Evolutionary conservation across 92 coral and sea anemone species (phyloP).

Genomic region (Palythoa grandiflora): DNA sequence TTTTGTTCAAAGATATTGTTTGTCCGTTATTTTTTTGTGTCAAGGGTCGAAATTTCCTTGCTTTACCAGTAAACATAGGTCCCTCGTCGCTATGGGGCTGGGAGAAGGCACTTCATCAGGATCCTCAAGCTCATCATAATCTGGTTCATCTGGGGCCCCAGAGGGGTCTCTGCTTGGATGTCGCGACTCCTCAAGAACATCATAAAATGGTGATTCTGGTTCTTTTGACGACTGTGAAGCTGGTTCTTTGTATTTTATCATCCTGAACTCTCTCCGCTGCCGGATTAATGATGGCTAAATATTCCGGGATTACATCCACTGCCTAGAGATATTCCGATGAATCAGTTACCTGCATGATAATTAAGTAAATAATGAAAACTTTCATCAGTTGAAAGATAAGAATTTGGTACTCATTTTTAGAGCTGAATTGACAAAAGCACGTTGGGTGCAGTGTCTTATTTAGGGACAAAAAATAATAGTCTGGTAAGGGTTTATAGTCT

Average conservation of each 20-base stretch:
- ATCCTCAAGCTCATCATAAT: constrained; percentile 41
- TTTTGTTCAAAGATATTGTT: too few relatives aligned
- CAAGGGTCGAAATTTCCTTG: too few relatives aligned
- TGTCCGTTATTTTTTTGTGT: too few relatives aligned
- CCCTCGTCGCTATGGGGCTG: constrained; percentile 9
- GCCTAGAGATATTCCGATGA: constrained; percentile 33
- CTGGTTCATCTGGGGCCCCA: constrained; percentile 9
- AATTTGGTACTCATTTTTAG: too few relatives aligned
- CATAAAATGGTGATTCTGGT: constrained; percentile 9
- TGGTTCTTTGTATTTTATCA: neutral
- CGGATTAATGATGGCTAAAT: constrained; percentile 25
- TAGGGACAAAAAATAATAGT: too few relatives aligned
- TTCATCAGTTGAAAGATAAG: neutral
- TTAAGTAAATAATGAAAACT: neutral
- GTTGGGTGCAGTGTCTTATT: too few relatives aligned
- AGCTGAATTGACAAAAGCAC: too few relatives aligned
- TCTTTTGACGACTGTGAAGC: neutral
- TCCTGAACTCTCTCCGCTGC: neutral
- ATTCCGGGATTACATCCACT: constrained; percentile 32
- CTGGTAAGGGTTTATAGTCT: too few relatives aligned
- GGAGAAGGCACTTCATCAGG: constrained; percentile 14
- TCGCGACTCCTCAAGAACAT: constrained; percentile 7
- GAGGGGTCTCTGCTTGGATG: neutral
- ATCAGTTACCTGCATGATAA: neutral
- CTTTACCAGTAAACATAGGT: too few relatives aligned